These are phyloP conservation scores for Cetonia aurata DNA, from an alignment of 2,888 invertebrate genomes.

Conservation along the genomic window DNA sequence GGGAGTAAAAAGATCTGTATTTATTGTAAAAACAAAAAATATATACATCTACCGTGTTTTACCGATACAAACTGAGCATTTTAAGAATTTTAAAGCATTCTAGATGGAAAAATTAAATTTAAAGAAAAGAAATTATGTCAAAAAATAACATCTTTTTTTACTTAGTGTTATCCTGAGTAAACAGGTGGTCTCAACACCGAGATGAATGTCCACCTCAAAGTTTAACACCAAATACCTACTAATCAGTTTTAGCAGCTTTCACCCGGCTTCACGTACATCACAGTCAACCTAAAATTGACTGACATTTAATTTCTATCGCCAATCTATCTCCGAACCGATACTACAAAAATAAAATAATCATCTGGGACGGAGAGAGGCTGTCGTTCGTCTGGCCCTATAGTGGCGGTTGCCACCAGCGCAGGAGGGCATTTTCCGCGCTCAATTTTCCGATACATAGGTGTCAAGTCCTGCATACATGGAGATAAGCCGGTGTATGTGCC, in stretches of 20 bases:
- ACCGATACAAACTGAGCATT: too few relatives aligned
- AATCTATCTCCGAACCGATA: constrained; percentile 12
- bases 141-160: too few relatives aligned
- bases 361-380: background rate
- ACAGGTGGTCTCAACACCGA: too few relatives aligned
- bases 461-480: constrained; percentile 64
- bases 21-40: too few relatives aligned
- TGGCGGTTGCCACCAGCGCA: background rate
- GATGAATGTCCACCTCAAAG: too few relatives aligned
- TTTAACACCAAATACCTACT: too few relatives aligned
- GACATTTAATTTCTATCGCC: constrained; percentile 35
- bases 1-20: too few relatives aligned
- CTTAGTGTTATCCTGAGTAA: too few relatives aligned
- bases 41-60: too few relatives aligned
- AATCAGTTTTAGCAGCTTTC: background rate
- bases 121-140: too few relatives aligned
- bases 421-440: constrained; percentile 44
- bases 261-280: background rate
- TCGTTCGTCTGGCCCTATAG: background rate
- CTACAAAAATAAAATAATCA: constrained; percentile 28
- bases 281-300: constrained; percentile 27
- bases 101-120: too few relatives aligned
- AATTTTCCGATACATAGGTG: constrained; percentile 63
- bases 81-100: too few relatives aligned
- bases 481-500: constrained; percentile 57